Evolutionary conservation across 2,888 invertebrate species (phyloP).

Genomic region (Drosophila merina): DNA sequence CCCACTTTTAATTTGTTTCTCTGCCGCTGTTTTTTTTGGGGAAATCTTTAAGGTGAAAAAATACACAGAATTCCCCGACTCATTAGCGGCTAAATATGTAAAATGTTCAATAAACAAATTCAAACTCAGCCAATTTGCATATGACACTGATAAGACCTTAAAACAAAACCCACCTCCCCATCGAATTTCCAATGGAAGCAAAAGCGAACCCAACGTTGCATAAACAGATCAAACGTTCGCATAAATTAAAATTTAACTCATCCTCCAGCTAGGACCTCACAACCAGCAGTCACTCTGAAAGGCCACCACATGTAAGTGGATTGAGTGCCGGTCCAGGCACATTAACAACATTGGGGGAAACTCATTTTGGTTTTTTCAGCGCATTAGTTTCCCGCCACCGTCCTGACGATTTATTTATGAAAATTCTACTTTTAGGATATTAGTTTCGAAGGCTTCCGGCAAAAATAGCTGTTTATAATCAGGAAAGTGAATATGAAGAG

Average conservation of each 20-base stretch:
- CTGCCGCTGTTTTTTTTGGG: too few relatives aligned
- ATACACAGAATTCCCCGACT: constrained; percentile 4
- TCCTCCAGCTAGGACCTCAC: constrained; percentile 12
- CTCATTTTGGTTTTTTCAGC: constrained; percentile 33
- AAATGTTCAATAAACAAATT: constrained; percentile 48
- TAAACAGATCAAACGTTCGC: constrained; percentile 71
- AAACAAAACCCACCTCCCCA: constrained; percentile 9
- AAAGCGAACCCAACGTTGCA: constrained; percentile 61
- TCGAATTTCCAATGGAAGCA: constrained; percentile 31
- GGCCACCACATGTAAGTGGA: constrained; percentile 20
- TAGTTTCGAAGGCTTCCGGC: background rate
- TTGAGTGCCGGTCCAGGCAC: constrained; percentile 25
- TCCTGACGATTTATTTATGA: constrained; percentile 31
- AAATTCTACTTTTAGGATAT: constrained; percentile 20
- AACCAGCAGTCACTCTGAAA: constrained; percentile 8
- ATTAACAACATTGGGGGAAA: constrained; percentile 45
- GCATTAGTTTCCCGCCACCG: constrained; percentile 37
- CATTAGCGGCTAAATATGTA: constrained; percentile 50
- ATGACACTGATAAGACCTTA: constrained; percentile 53
- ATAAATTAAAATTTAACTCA: constrained; percentile 51
- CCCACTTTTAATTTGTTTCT: constrained; percentile 6
- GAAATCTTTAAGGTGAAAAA: background rate
- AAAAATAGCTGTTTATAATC: background rate
- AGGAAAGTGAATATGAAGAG: too few relatives aligned
- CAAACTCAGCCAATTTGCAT: constrained; percentile 61